Evolutionary conservation across 2,797 vertebrate genomes (phyloP).

Genomic region (Mormyrus hasselquistii): DNA sequence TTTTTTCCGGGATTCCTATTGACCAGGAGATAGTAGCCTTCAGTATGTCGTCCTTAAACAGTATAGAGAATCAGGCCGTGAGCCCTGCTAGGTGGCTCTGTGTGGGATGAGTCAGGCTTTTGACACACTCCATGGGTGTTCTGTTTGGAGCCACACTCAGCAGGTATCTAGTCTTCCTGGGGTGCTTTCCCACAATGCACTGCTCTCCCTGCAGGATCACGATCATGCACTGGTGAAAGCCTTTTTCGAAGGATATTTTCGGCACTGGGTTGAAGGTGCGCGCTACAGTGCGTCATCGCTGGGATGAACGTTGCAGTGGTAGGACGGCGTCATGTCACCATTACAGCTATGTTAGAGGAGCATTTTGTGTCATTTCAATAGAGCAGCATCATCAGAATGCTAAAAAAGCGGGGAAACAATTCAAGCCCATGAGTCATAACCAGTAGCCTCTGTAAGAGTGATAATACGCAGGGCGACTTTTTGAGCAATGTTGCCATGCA

Average conservation of each 20-base stretch:
- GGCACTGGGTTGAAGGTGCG: not conserved
- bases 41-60: not conserved
- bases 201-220: not conserved
- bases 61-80: not conserved
- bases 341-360: not conserved
- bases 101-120: constrained; percentile 3
- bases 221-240: not conserved
- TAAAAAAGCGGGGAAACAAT: not conserved
- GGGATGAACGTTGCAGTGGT: not conserved
- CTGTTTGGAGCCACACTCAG: constrained; percentile 14
- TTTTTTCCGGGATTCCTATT: not conserved
- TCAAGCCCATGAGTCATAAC: not conserved
- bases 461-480: not conserved
- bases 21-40: not conserved
- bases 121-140: constrained; percentile 21
- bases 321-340: not conserved
- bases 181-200: constrained; percentile 5
- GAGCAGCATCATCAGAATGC: not conserved
- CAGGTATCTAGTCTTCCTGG: constrained; percentile 1
- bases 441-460: not conserved
- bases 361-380: not conserved
- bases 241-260: not conserved
- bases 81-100: constrained; percentile 11
- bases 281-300: not conserved
- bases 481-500: not conserved